Evolutionary conservation across 2,888 invertebrate genomes (phyloP).

Genomic region (Diogma glabrata): DNA sequence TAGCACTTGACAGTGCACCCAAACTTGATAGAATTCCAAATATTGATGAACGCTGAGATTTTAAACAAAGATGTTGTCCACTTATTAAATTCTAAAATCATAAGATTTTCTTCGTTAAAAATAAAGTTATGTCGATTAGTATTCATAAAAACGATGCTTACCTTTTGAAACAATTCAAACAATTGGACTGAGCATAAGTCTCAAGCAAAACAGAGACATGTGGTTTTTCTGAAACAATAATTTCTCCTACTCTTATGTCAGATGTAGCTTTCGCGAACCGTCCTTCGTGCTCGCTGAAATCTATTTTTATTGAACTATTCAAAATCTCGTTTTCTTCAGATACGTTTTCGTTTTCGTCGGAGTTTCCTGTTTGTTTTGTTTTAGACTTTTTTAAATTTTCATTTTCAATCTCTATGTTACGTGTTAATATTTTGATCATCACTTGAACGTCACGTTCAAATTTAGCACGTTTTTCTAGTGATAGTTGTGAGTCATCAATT

Average conservation of each 20-base stretch:
- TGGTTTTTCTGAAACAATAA: constrained; percentile 59
- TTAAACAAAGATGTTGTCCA: too few relatives aligned
- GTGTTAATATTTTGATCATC: constrained; percentile 56
- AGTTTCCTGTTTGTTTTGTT: constrained; percentile 14
- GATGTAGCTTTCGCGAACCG: constrained; percentile 59
- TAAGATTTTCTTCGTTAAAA: too few relatives aligned
- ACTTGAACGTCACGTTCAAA: constrained; percentile 53
- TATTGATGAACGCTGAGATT: not conserved
- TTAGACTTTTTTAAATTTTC: constrained; percentile 23
- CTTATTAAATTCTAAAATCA: too few relatives aligned
- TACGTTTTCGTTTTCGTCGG: constrained; percentile 21
- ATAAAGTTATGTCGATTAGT: too few relatives aligned
- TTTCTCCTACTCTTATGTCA: constrained; percentile 59
- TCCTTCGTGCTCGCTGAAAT: constrained; percentile 49
- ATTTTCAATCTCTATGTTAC: constrained; percentile 42
- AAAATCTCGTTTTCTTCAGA: constrained; percentile 35
- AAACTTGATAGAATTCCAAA: too few relatives aligned
- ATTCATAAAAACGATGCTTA: too few relatives aligned
- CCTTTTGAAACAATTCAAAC: constrained; percentile 60
- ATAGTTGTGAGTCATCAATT: constrained; percentile 52
- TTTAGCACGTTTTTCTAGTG: constrained; percentile 49
- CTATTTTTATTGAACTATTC: constrained; percentile 51
- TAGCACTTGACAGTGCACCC: too few relatives aligned
- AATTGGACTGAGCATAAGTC: constrained; percentile 55
- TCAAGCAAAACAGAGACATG: constrained; percentile 57